Conservation (phyloP, 2,888 invertebrate genomes). For the Helicoverpa assulta region DNA sequence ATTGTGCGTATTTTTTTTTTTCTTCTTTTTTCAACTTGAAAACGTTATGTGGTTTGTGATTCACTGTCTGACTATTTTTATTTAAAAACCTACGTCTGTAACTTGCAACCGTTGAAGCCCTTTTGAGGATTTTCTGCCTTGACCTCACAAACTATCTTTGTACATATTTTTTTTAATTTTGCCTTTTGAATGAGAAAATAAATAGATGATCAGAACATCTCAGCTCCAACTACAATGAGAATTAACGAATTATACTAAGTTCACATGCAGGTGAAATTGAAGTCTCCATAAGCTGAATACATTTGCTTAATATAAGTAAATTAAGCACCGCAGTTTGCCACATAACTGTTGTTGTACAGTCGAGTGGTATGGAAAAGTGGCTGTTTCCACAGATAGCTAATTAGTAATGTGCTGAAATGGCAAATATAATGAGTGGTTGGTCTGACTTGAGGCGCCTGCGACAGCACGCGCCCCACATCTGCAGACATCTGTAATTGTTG, state of each 20-base stretch:
- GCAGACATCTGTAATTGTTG: slow-evolving; percentile 39
- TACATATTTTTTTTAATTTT: no score
- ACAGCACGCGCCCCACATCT: slow-evolving; percentile 36
- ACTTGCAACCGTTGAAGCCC: neutral
- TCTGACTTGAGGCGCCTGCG: slow-evolving; percentile 18
- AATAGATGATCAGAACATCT: neutral
- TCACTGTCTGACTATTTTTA: slow-evolving; percentile 52
- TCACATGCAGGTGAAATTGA: neutral
- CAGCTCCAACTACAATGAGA: neutral
- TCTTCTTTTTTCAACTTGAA: slow-evolving; percentile 27
- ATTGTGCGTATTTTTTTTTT: slow-evolving; percentile 50
- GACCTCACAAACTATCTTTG: neutral
- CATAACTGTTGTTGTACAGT: slow-evolving; percentile 26
- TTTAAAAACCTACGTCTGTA: slow-evolving; percentile 6
- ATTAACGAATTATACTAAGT: neutral
- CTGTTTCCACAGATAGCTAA: slow-evolving; percentile 55
- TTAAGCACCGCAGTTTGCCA: slow-evolving; percentile 23
- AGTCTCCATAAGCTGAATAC: neutral
- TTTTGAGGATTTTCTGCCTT: neutral
- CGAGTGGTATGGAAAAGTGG: slow-evolving; percentile 24
- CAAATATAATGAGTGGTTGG: slow-evolving; percentile 69
- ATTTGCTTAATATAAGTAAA: slow-evolving; percentile 9
- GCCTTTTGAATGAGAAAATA: no score
- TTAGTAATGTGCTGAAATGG: slow-evolving; percentile 66
- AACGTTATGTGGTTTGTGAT: slow-evolving; percentile 45